Evolutionary conservation across 2,888 invertebrate genomes (phyloP), one percentile per base, ranked within the genome.

Genomic region (Endomychus coccineus): DNA sequence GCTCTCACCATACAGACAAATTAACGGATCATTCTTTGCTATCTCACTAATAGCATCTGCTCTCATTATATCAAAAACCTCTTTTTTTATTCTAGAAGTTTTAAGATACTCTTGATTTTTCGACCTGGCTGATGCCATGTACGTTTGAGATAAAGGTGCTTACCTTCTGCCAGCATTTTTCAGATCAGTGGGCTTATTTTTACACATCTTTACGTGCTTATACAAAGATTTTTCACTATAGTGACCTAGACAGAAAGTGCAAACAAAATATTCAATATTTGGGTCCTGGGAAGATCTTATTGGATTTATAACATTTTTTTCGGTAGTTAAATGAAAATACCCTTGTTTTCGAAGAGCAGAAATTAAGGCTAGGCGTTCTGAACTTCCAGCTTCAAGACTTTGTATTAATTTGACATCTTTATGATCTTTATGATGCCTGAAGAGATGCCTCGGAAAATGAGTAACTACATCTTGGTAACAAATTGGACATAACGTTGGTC

Each of bases 11-110:
- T 44, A 50, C 12, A 43, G 21, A 27, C 46, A 48, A 12, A 51
- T 45, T n/a, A 49, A 27, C 5, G 45, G 39, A 38, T 51, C 48
- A 22, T 27, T 42, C 28, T 48, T 45, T 15, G 42, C 48, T 7
- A 14, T 16, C 3, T 2, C 9, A 21, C 48, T 48, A 17, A 50
- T 44, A 14, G 40, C 27, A 34, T 50, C 50, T 9, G 49, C 23
- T 6, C 44, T 31, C 49, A 51, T 51, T 25, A 40, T 43, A 9
- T 21, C 7, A 27, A 49, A 40, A 7, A 49, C 45, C 41, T 49
- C 46, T n/a, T 39, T 24, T 24, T 42, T 48, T 16, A 43, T 27
- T 3, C 41, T 31, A 27, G 29, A 36, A n/a, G 24, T 32, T 17
- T 32, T 43, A 25, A 50, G 42, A 34, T 34, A 42, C 3, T 43